Base-by-base conservation (phyloP, 2,888 invertebrate genomes). In the Hypolimnas misippus region DNA sequence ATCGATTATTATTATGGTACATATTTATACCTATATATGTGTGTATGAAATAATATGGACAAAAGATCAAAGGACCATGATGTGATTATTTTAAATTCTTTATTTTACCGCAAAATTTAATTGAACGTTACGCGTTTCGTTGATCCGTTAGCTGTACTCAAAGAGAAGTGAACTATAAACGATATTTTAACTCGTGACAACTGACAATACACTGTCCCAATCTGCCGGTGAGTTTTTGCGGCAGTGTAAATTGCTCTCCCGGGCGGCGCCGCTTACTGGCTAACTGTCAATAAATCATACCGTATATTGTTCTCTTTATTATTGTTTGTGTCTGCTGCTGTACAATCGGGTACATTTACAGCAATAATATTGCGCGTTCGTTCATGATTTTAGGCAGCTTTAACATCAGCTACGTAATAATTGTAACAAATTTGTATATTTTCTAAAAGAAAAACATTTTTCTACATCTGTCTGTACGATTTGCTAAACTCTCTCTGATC, bases 201-300 rank as follows among this genome's bases (percentile, higher is more conserved):
- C n/a, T 49, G 49, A 49, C 49, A 29, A 29, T 68, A 65, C 68
- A 44, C 62, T 40, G 61, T 40, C 50, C 54, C 60, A 53, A 63
- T 59, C 54, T 52, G 35, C 38, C 49, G 60, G 59, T 70, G 66
- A 74, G 77, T 87, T 87, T 89, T 87, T 86, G 78, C 77, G 69
- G 63, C 69, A 69, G 63, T 72, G 75, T 73, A 79, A 85, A 84
- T 84, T 81, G 76, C 79, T 82, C 81, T 80, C 81, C 63, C 70
- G 77, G 79, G 81, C 74, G 77, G 76, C 77, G 70, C 76, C 73
- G 67, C 70, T 74, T 76, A 73, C 76, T 76, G 73, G 72, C 74
- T 81, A 78, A 81, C 83, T 81, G 81, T 81, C 78, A 70, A 81
- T 82, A 83, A 83, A 83, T 83, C 78, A 82, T 81, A 74, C 66